Evolutionary conservation across 2,888 invertebrate species (phyloP).

Genomic region (Chrysopilus asiliformis): DNA sequence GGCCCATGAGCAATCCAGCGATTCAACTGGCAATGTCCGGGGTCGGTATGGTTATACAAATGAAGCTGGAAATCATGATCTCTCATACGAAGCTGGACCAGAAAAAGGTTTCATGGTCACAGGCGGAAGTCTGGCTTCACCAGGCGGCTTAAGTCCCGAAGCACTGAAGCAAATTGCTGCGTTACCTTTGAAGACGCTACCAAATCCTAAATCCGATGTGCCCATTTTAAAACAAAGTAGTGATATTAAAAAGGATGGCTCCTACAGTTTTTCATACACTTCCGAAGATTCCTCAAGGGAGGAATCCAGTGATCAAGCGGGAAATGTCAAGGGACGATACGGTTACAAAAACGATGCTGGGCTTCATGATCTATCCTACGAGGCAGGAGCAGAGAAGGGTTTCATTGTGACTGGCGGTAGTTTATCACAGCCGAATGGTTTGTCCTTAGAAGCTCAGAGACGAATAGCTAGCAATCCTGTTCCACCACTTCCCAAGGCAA

Average conservation of each 20-base stretch:
- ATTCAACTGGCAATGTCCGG: constrained; percentile 20
- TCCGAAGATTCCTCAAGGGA: constrained; percentile 23
- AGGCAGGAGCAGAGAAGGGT: constrained; percentile 52
- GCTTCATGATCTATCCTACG: constrained; percentile 50
- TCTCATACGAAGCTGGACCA: constrained; percentile 48
- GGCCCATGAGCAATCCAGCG: constrained; percentile 16
- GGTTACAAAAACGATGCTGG: constrained; percentile 53
- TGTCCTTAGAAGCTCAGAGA: too few species aligned
- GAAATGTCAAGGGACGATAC: constrained; percentile 39
- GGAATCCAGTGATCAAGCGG: constrained; percentile 18
- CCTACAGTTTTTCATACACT: constrained; percentile 5
- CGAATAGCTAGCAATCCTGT: neutral
- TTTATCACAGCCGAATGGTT: constrained; percentile 17
- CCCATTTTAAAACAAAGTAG: too few species aligned
- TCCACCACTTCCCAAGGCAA: neutral
- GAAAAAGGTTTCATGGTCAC: constrained; percentile 11
- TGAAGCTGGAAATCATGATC: constrained; percentile 52
- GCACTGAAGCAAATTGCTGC: too few species aligned
- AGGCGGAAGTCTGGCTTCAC: constrained; percentile 19
- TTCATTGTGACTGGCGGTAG: constrained; percentile 34
- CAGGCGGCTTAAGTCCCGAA: too few species aligned
- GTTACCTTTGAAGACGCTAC: too few species aligned
- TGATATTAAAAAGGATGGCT: constrained; percentile 1
- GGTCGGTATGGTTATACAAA: constrained; percentile 51
- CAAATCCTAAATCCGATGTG: too few species aligned